phyloP scores from a whole-genome alignment of 2,888 invertebrate species.

The Xiphydria camelus region DNA sequence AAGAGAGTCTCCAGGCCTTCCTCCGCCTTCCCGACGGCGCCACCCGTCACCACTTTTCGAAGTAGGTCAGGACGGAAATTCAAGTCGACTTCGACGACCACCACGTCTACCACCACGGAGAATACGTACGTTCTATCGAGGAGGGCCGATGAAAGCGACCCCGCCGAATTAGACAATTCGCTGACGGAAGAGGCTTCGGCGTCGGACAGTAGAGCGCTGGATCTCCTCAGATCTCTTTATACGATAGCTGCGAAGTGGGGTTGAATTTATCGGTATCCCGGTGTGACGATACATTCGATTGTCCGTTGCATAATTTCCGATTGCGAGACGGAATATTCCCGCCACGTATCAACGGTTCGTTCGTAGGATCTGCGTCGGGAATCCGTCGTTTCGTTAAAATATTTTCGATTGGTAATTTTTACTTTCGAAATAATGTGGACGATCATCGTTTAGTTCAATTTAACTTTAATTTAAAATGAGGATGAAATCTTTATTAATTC shows the following conservation, averaged over 20 bases:
- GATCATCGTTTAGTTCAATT: no score
- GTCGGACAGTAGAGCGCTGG: constrained; percentile 78
- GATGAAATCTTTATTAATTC: no score
- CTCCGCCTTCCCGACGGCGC: constrained; percentile 29
- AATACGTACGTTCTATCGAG: constrained; percentile 39
- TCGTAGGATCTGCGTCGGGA: no score
- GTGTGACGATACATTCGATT: constrained; percentile 1
- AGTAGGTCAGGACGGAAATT: constrained; percentile 46
- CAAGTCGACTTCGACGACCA: no score
- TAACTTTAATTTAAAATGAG: no score
- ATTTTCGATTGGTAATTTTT: no score
- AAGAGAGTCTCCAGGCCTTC: constrained; percentile 15
- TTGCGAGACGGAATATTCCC: no score
- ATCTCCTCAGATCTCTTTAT: constrained; percentile 81
- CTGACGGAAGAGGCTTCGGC: constrained; percentile 51
- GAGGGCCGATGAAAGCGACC: constrained; percentile 41
- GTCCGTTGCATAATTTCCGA: constrained; percentile 3
- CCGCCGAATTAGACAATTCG: constrained; percentile 49
- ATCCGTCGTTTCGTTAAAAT: no score
- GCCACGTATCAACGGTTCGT: no score
- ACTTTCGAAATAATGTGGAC: no score
- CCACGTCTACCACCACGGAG: constrained; percentile 49
- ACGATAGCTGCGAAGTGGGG: constrained; percentile 84
- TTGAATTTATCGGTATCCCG: constrained; percentile 41
- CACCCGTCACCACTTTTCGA: constrained; percentile 43